Evolutionary conservation across 2,113 vertebrate genomes (phyloP), one percentile per base, ranked within the genome.

Genomic region (Platycercus adscitus): DNA sequence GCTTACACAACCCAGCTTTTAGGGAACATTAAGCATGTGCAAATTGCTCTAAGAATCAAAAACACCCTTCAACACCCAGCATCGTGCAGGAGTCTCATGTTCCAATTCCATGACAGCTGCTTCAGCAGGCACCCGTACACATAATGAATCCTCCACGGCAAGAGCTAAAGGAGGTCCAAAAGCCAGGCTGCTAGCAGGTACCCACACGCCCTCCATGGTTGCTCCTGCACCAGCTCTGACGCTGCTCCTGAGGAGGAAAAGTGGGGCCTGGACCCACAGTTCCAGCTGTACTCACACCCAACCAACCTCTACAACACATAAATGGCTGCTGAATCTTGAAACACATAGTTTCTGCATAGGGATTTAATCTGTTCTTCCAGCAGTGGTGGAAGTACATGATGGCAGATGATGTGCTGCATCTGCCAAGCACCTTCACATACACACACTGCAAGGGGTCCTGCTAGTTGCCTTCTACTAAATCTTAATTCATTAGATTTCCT

Each of bases 111-210:
- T 18, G 52, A 20, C 41, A n/a, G 10, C 31, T 3, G 39, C 44
- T 60, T n/a, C 61, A 61, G 29, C 55, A 46, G 58, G 33, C 25
- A 53, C 14, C 33, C 1, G 1, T 37, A 9, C 13, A 31, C 24
- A 1, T 3, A 35, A 31, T 0, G 7, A 46, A 17, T 8, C 29
- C 52, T 47, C 23, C 2, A 46, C 1, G 0, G 12, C 14, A 17
- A 0, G 29, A 88, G 43, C 33, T 8, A 7, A 43, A 53, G 68
- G 26, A 55, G 35, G 26, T 12, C 13, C 1, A 1, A 55, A 46
- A 13, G 28, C 13, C 26, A 19, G 23, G 50, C 29, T 26, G 39
- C 47, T 17, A 49, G 31, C 6, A 1, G 37, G 43, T 12, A 46
- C 33, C 55, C 4, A 9, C 15, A 15, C 33, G 24, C 24, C 50